Evolutionary conservation across 2,113 vertebrate species (phyloP), one percentile per base, ranked within the genome.

Genomic region (Thinocorus orbignyianus): DNA sequence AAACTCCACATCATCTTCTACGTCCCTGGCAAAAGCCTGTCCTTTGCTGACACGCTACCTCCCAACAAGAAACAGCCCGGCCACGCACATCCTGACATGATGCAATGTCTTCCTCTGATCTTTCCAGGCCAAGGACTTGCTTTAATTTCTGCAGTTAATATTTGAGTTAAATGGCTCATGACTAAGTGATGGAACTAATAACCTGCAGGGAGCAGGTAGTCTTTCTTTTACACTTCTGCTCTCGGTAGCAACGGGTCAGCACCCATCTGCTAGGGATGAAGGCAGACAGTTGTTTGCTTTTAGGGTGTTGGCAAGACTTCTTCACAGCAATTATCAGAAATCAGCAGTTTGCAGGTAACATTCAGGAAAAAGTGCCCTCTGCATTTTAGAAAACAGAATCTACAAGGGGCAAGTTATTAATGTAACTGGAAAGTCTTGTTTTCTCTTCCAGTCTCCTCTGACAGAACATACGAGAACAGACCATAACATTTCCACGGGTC

Each of bases 111-210:
- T 88, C 65, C 41, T 65, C 90, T 91, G 92, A 92, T 96, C 92
- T 86, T 89, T 94, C 88, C 77, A 93, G 91, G 92, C 93, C 93
- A 96, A 96, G 96, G 96, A 96, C 95, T 97, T 85, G 41, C 81
- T 69, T 96, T 95, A 96, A 96, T 97, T 94, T 92, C 88, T 91
- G 93, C 91, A 95, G 92, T 95, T 95, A 97, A 96, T 96, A 91
- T 94, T 91, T 91, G 91, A 92, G 93, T 96, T 94, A 94, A 96
- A 97, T 94, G 96, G 86, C 86, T 96, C 96, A 89, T 96, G 96
- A 97, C 95, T 94, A 96, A 96, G 86, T 94, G 96, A 96, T 93
- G 86, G 78, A 91, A 93, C 88, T 96, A 96, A 97, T 96, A 96
- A 94, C 73, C 91, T 94, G 41, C 77, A 35, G 69, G 85, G 83